Evolutionary conservation across 2,113 vertebrate genomes (phyloP), one percentile per base, ranked within the genome.

Genomic region (Myocastor coypus): DNA sequence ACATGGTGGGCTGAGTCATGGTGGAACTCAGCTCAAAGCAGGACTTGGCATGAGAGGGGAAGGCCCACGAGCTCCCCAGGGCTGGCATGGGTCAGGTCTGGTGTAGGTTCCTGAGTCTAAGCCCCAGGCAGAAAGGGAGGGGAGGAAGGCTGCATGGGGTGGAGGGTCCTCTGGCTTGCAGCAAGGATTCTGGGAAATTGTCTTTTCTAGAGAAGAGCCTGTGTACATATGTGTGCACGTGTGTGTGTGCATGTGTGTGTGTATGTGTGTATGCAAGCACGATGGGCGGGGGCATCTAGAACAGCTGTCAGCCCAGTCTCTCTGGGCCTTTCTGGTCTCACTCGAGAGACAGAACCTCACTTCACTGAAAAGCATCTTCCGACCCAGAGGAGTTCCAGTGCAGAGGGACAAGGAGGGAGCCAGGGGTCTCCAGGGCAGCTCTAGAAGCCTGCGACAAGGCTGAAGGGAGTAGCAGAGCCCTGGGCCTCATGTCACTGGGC

Each of bases 1-100:
- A 81, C 19, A 68, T 89, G 71, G 46, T 32, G 85, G 61, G 40
- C 69, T 59, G 83, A 83, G 40, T 89, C 73, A 61, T 40, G 3
- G 30, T 24, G 75, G 73, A 34, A 50, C 19, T 46, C 73, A 66
- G 40, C 92, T 96, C 87, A 75, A 46, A 80, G 90, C 73, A 95
- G 93, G 89, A 95, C 57, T 26, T 52, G 7, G 69, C 3, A 42
- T 0, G 55, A 89, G 83, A 90, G 50, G 46, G 55, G 78, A 37
- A 68, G 91, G 46, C 16, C 34, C 12, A 55, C 20, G 7, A 32
- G n/a, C 61, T 63, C 22, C 61, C 46, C 10, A 24, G 71, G 66
- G 42, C 96, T 92, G 75, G 73, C n/a, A 17, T n/a, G 91, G 80
- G 77, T 85, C n/a, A 46, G 6, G 28, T 37, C 57, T 22, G 61